Conservation (phyloP, 2,797 vertebrate species). For the Siniperca scherzeri region DNA sequence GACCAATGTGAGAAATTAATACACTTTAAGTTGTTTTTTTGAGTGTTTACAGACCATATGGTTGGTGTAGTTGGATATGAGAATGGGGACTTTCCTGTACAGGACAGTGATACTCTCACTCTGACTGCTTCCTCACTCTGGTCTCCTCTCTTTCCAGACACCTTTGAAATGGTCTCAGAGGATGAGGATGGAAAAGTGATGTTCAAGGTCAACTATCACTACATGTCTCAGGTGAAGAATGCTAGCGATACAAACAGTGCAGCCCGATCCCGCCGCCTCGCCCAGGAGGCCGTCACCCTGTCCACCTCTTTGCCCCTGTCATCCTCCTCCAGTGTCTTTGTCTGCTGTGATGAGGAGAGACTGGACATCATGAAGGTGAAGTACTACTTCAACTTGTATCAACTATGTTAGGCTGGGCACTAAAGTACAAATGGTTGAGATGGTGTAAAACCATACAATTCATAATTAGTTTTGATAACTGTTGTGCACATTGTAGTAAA, state of each 20-base stretch:
- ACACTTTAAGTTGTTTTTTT: neutral
- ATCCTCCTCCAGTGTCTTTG: slow-evolving; percentile 96
- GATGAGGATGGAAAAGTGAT: slow-evolving; percentile 97
- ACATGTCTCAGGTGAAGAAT: slow-evolving; percentile 99
- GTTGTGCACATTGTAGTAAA: neutral
- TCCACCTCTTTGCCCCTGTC: slow-evolving; percentile 98
- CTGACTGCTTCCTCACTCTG: slow-evolving; percentile 2
- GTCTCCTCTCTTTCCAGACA: slow-evolving; percentile 85
- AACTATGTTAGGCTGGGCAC: rapidly evolving
- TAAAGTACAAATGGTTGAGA: neutral
- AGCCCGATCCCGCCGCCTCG: slow-evolving; percentile 94
- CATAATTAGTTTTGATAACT: neutral
- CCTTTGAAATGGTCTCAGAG: slow-evolving; percentile 99
- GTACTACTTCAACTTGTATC: neutral
- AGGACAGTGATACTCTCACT: neutral
- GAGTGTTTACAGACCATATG: neutral
- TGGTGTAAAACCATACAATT: neutral
- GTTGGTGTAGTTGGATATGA: neutral
- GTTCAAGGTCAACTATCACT: slow-evolving; percentile 99
- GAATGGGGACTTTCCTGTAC: neutral
- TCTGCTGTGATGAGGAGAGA: slow-evolving; percentile 97
- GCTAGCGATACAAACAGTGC: slow-evolving; percentile 97
- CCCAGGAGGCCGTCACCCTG: slow-evolving; percentile 97
- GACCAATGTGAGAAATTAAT: neutral
- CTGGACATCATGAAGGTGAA: slow-evolving; percentile 99